Evolutionary conservation across 2,113 vertebrate species (phyloP).

Genomic region (Arenaria interpres): DNA sequence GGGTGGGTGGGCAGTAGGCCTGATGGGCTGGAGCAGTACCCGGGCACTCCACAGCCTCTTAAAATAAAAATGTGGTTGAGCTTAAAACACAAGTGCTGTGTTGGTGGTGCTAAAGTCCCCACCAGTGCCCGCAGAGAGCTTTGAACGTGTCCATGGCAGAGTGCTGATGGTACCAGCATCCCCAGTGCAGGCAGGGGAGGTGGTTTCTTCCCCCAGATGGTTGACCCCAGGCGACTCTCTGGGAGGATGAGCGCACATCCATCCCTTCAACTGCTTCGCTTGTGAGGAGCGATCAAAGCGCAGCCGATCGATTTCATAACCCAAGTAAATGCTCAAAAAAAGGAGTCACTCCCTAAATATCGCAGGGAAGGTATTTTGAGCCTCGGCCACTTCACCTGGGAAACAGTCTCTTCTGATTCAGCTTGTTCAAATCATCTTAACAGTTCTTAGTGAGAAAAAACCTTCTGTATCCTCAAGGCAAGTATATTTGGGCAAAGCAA

Average conservation of each 20-base stretch:
- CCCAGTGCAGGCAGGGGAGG: not conserved
- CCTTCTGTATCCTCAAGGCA: constrained; percentile 62
- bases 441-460: not conserved
- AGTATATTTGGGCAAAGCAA: constrained; percentile 66
- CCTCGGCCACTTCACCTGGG: not conserved
- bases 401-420: constrained; percentile 46
- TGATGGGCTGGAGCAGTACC: not conserved
- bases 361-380: not conserved
- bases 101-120: not conserved
- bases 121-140: not conserved
- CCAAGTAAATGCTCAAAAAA: not conserved
- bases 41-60: accelerated
- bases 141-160: accelerated
- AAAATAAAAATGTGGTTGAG: not conserved
- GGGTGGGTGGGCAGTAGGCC: accelerated
- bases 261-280: not conserved
- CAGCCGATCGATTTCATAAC: not conserved
- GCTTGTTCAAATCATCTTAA: constrained; percentile 45
- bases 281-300: not conserved
- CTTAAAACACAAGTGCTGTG: not conserved
- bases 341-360: not conserved
- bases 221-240: not conserved
- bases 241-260: not conserved
- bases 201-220: not conserved
- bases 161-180: accelerated